Conservation (phyloP, 1,140 invertebrate genomes). For the Kradibia gibbosae region DNA sequence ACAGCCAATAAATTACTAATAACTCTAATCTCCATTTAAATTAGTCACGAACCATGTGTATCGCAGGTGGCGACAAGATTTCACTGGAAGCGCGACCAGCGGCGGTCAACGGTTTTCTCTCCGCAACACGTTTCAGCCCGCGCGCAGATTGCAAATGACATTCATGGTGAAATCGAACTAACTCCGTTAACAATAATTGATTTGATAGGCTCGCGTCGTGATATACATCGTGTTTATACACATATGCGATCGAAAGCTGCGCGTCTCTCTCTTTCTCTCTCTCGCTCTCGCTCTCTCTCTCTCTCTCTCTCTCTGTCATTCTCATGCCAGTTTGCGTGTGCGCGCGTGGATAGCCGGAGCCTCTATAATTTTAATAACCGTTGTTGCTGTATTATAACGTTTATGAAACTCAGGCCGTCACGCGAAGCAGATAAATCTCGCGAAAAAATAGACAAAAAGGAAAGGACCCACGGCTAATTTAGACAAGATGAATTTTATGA, state of each 20-base stretch:
- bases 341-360: conserved; percentile 31
- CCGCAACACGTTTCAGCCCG: conserved; percentile 29
- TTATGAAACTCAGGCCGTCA: conserved; percentile 4
- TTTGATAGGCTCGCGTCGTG: conserved; percentile 53
- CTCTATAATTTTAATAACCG: conserved; percentile 50
- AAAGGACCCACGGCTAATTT: conserved; percentile 31
- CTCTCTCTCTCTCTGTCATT: no score
- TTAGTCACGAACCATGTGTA: conserved; percentile 41
- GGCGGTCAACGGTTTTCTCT: conserved; percentile 45
- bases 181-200: conserved; percentile 57
- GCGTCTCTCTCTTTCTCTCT: no score
- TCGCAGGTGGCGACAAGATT: conserved; percentile 50
- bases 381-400: conserved; percentile 38
- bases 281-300: background rate
- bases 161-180: conserved; percentile 54
- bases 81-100: conserved; percentile 30
- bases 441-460: conserved; percentile 10
- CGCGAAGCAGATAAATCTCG: background rate
- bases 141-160: conserved; percentile 56
- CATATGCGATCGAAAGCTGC: no score
- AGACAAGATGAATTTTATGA: conserved; percentile 33
- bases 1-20: conserved; percentile 47
- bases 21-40: conserved; percentile 49
- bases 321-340: conserved; percentile 39
- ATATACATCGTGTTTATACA: conserved; percentile 6